Base-by-base conservation (phyloP, 1,140 invertebrate genomes). In the Procambarus clarkii region DNA sequence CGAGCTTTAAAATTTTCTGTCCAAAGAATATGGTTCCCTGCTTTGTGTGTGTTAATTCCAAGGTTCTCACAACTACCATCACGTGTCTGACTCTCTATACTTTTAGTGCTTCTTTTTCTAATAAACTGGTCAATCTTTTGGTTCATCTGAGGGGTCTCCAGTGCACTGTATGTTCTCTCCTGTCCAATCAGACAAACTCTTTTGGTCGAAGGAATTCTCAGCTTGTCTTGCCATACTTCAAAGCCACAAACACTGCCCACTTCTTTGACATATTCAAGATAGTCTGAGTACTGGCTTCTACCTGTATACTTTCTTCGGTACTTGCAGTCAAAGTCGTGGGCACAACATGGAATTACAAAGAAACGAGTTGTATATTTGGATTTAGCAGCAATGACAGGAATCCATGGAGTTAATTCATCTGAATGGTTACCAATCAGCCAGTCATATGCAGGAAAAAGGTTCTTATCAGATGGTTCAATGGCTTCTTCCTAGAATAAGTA, bases 371-470 rank as follows among this genome's bases (percentile, higher is more conserved):
- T 93, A 79, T 94, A 94, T 18, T 94, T 94, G 94, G 96, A 96
- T 89, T 96, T 96, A 0, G 97, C 96, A 64, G 98, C 97, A 88
- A 99, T 97, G 1, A 99, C 96, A 60, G 99, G 98, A 93, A 99
- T 97, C 98, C 99, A 99, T 8, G 99, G 98, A 50, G 98, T 99
- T 8, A 99, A 94, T 94, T 99, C 99, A 95, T 99, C 99, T 71
- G 98, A 99, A 95, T 99, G 99, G 95, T 99, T 99, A 74, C 99
- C 99, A 94, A 99, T 98, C 18, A 99, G 94, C 98, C 98, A 99
- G 94, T 99, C 97, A 71, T 95, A 96, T n/a, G 97, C 95, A 45
- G 97, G 96, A 94, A 97, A 98, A n/a, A 96, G 94, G 80, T 95
- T 95, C 64, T 96, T 94, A 91, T 96, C 95, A 54, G 96, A 96